phyloP scores from a whole-genome alignment of 2,113 vertebrate genomes.

The Zosterops borbonicus region DNA sequence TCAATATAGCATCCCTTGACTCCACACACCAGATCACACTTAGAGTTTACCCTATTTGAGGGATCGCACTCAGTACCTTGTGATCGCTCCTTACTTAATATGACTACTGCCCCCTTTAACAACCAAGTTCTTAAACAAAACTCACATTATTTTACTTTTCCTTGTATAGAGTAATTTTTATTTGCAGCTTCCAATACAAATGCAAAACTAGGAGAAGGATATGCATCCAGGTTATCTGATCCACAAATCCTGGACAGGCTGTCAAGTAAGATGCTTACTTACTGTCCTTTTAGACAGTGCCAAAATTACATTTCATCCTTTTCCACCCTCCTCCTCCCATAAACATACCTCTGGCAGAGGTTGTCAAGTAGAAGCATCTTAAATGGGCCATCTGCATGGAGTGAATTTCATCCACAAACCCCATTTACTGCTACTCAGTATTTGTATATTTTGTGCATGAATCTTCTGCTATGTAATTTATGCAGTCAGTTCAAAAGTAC shows the following conservation, averaged over 20 bases:
- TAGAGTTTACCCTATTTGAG: neutral
- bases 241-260: neutral
- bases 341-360: neutral
- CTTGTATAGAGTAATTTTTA: neutral
- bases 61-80: neutral
- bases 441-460: conserved; percentile 33
- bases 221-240: neutral
- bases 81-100: neutral
- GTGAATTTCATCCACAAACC: conserved; percentile 14
- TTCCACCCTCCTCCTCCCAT: neutral
- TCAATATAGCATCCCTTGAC: neutral
- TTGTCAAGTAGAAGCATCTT: neutral
- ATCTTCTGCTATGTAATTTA: conserved; percentile 29
- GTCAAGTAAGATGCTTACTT: neutral
- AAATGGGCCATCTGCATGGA: conserved; percentile 11
- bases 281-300: neutral
- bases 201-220: neutral
- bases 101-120: neutral
- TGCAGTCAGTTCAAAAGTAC: conserved; percentile 37
- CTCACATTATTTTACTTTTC: neutral
- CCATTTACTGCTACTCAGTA: conserved; percentile 9
- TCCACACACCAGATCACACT: neutral
- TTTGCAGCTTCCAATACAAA: neutral
- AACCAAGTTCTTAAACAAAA: neutral
- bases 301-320: conserved; percentile 16